phyloP scores from a whole-genome alignment of 2,797 vertebrate genomes.

The Enteromius treurensis region DNA sequence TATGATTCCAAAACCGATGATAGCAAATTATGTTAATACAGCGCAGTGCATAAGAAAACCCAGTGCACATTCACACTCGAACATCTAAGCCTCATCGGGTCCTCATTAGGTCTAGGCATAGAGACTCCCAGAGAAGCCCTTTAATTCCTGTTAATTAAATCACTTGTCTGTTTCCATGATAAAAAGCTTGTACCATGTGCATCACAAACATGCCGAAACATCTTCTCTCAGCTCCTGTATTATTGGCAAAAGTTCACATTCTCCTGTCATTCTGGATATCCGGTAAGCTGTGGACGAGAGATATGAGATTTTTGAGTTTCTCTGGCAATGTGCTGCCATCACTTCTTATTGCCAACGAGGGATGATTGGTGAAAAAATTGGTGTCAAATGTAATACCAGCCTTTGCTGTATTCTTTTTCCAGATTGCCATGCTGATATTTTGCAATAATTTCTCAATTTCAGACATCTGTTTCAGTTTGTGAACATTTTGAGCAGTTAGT shows the following conservation, averaged over 20 bases:
- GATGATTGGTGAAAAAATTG: background rate
- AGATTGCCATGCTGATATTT: background rate
- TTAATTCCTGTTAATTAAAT: slow-evolving; percentile 49
- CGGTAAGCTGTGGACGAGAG: background rate
- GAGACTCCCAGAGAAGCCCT: slow-evolving; percentile 17
- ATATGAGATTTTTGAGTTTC: slow-evolving; percentile 14
- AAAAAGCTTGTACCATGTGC: background rate
- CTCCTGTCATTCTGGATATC: slow-evolving; percentile 3
- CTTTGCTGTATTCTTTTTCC: background rate
- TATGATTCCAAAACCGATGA: too few relatives aligned
- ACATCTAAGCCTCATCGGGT: background rate
- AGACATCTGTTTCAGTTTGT: slow-evolving; percentile 19
- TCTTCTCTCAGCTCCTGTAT: background rate
- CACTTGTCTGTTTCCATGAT: background rate
- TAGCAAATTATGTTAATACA: background rate
- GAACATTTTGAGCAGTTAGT: slow-evolving; percentile 2
- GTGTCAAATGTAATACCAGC: background rate
- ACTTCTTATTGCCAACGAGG: background rate
- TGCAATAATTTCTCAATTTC: slow-evolving; percentile 6
- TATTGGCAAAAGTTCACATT: slow-evolving; percentile 12
- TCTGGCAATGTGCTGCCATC: background rate
- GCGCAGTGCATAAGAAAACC: background rate
- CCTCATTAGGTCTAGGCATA: background rate
- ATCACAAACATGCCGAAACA: slow-evolving; percentile 1
- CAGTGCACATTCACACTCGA: background rate